Evolutionary conservation across 2,888 invertebrate genomes (phyloP), one percentile per base, ranked within the genome.

Genomic region (Cerceris rybyensis): DNA sequence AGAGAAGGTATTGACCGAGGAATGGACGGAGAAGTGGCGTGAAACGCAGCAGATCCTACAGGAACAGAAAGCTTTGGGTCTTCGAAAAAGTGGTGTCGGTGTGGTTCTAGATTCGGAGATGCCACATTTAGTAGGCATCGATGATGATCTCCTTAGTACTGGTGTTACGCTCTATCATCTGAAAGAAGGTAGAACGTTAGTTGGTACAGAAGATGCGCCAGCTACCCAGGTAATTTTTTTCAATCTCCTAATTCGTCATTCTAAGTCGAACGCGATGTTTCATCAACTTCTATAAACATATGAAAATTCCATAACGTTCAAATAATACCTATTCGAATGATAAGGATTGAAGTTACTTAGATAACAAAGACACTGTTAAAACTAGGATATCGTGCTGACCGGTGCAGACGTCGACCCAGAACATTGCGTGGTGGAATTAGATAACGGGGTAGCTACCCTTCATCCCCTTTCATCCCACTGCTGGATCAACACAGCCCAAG

Each of bases 1-100:
- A 90, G 97, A 97, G 93, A 97, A 96, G 92, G 96, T 95, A 72
- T 94, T 98, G 75, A 98, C 98, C 0, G 97, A 98, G 93, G 97
- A 97, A 90, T 98, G 98, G 98, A 96, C 97, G 11, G 97, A 98
- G 91, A 98, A 98, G 91, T 98, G 98, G 98, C 94, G 97, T 64
- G 97, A 97, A 90, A 97, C 98, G 0, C 97, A 98, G 90, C 96
- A 96, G 86, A 98, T 98, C 85, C 93, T 97, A 49, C 96, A 97
- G 90, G 98, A 98, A 90, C 97, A 98, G 92, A 96, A 96, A 90
- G 97, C 97, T 6, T 93, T 98, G 41, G 98, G 97, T 0, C 93
- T 98, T 71, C 93, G 98, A 55, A 98, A 98, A 93, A 96, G 97
- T 57, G 97, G 97, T 0, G 95, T 96, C 0, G 98, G 98, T 0